A percentile compares a stretch with the other conserved stretches of the same genome.
Conservation (phyloP, 2,113 vertebrate species). For the Phalacrocorax carbo region DNA sequence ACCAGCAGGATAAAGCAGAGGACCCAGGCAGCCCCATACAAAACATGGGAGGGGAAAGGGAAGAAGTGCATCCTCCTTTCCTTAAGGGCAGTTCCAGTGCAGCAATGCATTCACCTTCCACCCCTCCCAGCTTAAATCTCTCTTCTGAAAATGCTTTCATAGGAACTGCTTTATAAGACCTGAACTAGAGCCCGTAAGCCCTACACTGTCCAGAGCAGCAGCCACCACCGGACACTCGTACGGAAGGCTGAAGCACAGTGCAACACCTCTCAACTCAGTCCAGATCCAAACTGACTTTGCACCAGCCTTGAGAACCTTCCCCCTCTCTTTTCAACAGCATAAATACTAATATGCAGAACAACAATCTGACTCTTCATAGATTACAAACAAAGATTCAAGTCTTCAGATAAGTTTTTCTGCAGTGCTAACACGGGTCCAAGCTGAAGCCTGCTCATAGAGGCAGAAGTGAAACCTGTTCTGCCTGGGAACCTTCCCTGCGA, state of each 20-base stretch:
- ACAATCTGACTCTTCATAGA: background rate
- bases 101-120: background rate
- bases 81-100: background rate
- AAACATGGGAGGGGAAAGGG: rapidly evolving
- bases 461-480: background rate
- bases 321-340: background rate
- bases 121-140: background rate
- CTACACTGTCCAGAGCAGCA: background rate
- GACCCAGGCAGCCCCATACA: background rate
- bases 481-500: rapidly evolving
- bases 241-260: background rate
- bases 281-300: background rate
- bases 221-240: background rate
- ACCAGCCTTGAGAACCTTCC: background rate
- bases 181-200: rapidly evolving
- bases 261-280: rapidly evolving
- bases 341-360: background rate
- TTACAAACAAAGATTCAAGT: background rate
- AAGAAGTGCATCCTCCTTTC: background rate
- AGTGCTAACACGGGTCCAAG: background rate
- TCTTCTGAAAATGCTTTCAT: background rate
- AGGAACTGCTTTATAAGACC: background rate
- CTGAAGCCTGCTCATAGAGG: background rate
- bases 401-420: background rate
- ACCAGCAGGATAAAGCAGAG: background rate